Base-by-base conservation (phyloP, 1,140 invertebrate species). In the Ditylenchus dipsaci region DNA sequence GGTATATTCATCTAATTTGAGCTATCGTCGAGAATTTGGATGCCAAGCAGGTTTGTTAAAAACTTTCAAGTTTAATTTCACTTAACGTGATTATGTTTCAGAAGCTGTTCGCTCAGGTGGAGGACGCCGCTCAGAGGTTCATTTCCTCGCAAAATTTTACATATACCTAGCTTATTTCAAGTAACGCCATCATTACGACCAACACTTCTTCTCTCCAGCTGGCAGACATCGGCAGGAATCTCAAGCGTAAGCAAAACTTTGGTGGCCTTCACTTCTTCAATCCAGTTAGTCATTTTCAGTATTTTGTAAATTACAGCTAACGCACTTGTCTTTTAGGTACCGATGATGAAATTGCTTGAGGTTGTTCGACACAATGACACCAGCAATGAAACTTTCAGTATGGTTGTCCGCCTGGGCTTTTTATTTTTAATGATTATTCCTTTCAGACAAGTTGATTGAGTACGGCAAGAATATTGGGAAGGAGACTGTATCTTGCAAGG, bases 241-340 rank as follows among this genome's bases (percentile, higher is more conserved):
- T 87, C 21, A 75, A 85, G 23, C 77, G 87, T 57, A 79, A 84
- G 71, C 86, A 88, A 71, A 81, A 84, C 72, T 92, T 91, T 84
- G 90, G 88, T 49, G 91, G 91, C 11, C 85, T 93, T 15, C 91
- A 94, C 85, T 94, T 93, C 84, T 94, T 94, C 84, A 93, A 92
- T 84, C 92, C 92, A 3, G 49, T 53, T 3, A 53, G 49, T 53
- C n/a, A 7, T 53, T 17, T 53, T 53, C 23, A 45, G 43, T 45
- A 13, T 45, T 38, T 38, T 38, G 33, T 11, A 38, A 38, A 38
- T n/a, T n/a, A n/a, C n/a, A n/a, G n/a, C n/a, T n/a, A n/a, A n/a
- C n/a, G n/a, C n/a, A n/a, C n/a, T 7, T 53, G 23, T 7, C n/a
- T 53, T 53, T 21, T 53, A 21, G 8, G 91, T 91, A 1, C 91